phyloP scores from a whole-genome alignment of 2,888 invertebrate genomes.

The Oscheius sp. region DNA sequence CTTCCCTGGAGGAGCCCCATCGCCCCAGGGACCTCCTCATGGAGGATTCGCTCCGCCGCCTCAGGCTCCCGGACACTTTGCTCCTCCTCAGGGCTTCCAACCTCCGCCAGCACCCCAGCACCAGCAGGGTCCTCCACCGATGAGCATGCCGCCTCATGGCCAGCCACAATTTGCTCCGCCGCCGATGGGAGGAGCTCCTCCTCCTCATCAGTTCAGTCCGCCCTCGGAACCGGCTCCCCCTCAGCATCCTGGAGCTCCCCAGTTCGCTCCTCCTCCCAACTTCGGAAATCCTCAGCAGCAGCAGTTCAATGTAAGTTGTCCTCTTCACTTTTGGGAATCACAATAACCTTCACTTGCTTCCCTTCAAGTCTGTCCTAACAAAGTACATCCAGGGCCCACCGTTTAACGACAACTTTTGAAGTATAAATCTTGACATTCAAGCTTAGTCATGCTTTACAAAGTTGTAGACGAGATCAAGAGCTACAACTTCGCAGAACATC shows the following conservation, averaged over 20 bases:
- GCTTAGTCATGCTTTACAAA: not conserved
- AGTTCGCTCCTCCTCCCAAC: conserved; percentile 4
- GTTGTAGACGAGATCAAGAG: not conserved
- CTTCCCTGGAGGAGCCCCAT: conserved; percentile 11
- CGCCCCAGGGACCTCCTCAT: conserved; percentile 36
- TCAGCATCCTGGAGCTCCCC: conserved; percentile 27
- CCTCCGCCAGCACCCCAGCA: conserved; percentile 13
- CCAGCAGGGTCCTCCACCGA: conserved; percentile 3
- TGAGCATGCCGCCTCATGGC: too few relatives aligned
- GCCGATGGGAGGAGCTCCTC: conserved; percentile 29
- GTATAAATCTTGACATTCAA: too few relatives aligned
- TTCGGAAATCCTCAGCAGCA: not conserved
- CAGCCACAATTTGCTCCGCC: conserved; percentile 40
- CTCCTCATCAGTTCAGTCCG: conserved; percentile 40
- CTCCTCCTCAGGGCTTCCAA: conserved; percentile 5
- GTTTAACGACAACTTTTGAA: too few relatives aligned
- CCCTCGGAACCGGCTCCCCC: conserved; percentile 40
- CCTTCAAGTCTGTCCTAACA: too few relatives aligned
- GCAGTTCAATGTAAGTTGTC: conserved; percentile 7
- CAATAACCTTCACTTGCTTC: too few relatives aligned
- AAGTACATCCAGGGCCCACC: too few relatives aligned
- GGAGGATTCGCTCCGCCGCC: conserved; percentile 10
- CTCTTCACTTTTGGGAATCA: not conserved
- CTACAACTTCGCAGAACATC: not conserved
- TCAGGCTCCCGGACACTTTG: conserved; percentile 10